Conservation (phyloP, 1,140 invertebrate genomes). For the Drosophila takahashii region DNA sequence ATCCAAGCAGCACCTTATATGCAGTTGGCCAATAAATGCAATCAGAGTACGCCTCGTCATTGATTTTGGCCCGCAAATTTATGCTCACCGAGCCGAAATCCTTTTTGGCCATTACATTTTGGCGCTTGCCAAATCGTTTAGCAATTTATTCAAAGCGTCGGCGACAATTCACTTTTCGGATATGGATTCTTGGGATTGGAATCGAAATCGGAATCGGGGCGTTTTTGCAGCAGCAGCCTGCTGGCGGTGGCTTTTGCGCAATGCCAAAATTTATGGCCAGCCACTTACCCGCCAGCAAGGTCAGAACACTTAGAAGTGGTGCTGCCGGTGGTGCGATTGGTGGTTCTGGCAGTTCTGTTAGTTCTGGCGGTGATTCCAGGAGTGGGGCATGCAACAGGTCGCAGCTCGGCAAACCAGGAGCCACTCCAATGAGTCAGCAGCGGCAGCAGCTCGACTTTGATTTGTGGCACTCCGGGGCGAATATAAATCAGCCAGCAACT, state of each 20-base stretch:
- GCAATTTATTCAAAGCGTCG: constrained; percentile 68
- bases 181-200: constrained; percentile 47
- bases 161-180: constrained; percentile 76
- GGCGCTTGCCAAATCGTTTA: constrained; percentile 51
- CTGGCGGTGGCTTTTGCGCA: constrained; percentile 57
- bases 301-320: constrained; percentile 54
- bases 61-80: constrained; percentile 25
- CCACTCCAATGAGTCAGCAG: constrained; percentile 50
- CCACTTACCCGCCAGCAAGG: constrained; percentile 71
- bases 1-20: neutral
- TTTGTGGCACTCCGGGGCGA: constrained; percentile 56
- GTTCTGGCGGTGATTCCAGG: constrained; percentile 26
- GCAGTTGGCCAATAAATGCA: constrained; percentile 23
- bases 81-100: constrained; percentile 19
- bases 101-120: constrained; percentile 39
- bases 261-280: constrained; percentile 70
- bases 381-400: constrained; percentile 50
- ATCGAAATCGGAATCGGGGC: constrained; percentile 35
- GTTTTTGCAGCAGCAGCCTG: neutral
- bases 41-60: neutral
- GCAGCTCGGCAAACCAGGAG: constrained; percentile 22
- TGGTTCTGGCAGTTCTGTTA: neutral
- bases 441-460: constrained; percentile 60
- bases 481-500: constrained; percentile 67
- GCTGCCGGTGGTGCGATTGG: constrained; percentile 11